Conservation (phyloP, 1,140 invertebrate species). For the Bombus picipes region DNA sequence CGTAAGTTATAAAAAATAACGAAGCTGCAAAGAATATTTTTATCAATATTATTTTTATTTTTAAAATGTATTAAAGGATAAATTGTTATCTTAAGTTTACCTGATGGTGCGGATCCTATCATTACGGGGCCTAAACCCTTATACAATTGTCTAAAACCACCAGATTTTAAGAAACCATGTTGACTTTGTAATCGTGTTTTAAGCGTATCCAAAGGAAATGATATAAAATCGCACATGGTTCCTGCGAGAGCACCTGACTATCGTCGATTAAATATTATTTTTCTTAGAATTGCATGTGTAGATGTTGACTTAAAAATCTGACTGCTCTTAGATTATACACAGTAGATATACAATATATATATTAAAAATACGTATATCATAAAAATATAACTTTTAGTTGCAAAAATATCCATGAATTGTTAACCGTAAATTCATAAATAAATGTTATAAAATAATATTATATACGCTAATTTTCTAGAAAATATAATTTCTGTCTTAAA, state of each 20-base stretch:
- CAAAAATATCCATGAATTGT: neutral
- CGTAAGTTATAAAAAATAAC: constrained; percentile 96
- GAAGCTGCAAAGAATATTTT: constrained; percentile 86
- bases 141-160: constrained; percentile 95
- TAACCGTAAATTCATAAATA: too few species aligned
- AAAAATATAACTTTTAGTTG: neutral
- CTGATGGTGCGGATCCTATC: constrained; percentile 92
- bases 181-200: constrained; percentile 97
- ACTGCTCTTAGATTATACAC: neutral
- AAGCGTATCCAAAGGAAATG: constrained; percentile 97
- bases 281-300: neutral
- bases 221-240: constrained; percentile 88
- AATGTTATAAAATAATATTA: neutral
- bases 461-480: neutral
- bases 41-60: constrained; percentile 18
- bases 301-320: neutral
- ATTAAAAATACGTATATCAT: neutral
- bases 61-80: neutral
- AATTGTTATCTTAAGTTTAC: constrained; percentile 77
- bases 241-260: constrained; percentile 90
- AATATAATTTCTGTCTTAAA: neutral
- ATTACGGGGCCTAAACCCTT: constrained; percentile 92
- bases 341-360: neutral
- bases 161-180: constrained; percentile 92
- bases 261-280: constrained; percentile 53